These are phyloP conservation scores for Coreoperca whiteheadi DNA, from an alignment of 2,113 vertebrate genomes.

Conservation along the genomic window DNA sequence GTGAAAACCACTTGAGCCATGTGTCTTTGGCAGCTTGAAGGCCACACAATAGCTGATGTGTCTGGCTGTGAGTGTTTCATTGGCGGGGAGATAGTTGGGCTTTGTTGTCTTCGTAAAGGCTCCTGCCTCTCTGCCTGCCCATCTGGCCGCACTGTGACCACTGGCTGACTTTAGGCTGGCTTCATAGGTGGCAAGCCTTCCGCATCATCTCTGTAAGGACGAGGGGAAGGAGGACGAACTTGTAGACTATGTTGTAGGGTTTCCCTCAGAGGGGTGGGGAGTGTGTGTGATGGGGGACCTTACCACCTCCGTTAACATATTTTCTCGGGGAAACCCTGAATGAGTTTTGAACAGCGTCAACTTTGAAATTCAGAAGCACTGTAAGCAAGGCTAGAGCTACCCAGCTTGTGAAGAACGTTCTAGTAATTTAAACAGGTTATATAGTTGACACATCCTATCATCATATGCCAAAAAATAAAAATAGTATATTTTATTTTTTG, in stretches of 20 bases:
- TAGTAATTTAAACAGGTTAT: background rate
- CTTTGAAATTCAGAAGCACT: constrained; percentile 14
- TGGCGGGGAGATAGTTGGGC: constrained; percentile 57
- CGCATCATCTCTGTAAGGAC: background rate
- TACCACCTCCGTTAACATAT: background rate
- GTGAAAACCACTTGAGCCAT: constrained; percentile 67
- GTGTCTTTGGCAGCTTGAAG: constrained; percentile 52
- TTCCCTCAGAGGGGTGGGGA: background rate
- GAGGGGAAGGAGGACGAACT: constrained; percentile 8
- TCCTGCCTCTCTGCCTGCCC: constrained; percentile 54
- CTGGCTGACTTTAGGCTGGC: constrained; percentile 33
- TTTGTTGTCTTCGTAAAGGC: constrained; percentile 68
- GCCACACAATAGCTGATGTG: constrained; percentile 71
- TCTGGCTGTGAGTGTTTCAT: constrained; percentile 62
- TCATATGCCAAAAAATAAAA: too few relatives aligned
- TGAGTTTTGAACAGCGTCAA: background rate
- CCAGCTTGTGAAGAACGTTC: background rate
- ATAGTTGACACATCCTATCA: background rate
- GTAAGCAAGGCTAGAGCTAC: background rate
- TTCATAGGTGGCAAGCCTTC: constrained; percentile 7
- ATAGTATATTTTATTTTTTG: background rate
- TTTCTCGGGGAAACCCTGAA: constrained; percentile 23
- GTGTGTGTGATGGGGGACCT: background rate
- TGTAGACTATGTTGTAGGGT: background rate
- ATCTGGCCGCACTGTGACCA: constrained; percentile 48